Evolutionary conservation across 2,888 invertebrate species (phyloP), one percentile per base, ranked within the genome.

Genomic region (Zele albiditarsus): DNA sequence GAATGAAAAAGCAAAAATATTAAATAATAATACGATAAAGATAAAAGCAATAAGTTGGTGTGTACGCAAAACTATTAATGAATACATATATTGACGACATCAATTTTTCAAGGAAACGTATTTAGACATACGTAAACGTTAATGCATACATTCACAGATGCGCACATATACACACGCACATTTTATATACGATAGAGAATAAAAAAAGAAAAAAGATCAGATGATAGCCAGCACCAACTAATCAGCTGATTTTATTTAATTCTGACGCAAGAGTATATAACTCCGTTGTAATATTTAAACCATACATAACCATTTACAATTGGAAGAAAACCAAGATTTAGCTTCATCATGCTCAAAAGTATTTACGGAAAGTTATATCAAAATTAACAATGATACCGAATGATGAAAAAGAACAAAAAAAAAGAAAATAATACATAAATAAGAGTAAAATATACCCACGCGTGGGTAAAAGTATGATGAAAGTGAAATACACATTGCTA

Each of bases 381-480:
- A 53, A 53, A 53, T n/a, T 8, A 20, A 53, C 12, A 38, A 8
- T 12, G 20, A 20, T 53, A 20, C 6, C 2, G n/a, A 53, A 53
- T 23, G 8, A 20, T 8, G n/a, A 20, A 53, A 53, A 8, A 8
- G 20, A 53, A 2, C 4, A 20, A 53, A 46, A 46, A n/a, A 14
- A 14, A 8, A 42, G 4, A 33, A 60, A n/a, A 3, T 31, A 33
- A n/a, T 20, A 10, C 53, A 23, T 20, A 46, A n/a, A 46, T 46
- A 16, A n/a, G 46, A 46, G 46, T 46, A n/a, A n/a, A 16, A 4
- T n/a, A 46, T 46, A 4, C 71, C 60, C 74, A 71, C 74, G 74
- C 65, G 33, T 31, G 58, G 49, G 67, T 75, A 75, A 75, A 71
- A 71, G 75, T 75, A 60, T 71, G 71, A 71, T 60, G 60, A 75